Evolutionary conservation across 2,797 vertebrate genomes (phyloP).

Genomic region (Eutrigla gurnardus): DNA sequence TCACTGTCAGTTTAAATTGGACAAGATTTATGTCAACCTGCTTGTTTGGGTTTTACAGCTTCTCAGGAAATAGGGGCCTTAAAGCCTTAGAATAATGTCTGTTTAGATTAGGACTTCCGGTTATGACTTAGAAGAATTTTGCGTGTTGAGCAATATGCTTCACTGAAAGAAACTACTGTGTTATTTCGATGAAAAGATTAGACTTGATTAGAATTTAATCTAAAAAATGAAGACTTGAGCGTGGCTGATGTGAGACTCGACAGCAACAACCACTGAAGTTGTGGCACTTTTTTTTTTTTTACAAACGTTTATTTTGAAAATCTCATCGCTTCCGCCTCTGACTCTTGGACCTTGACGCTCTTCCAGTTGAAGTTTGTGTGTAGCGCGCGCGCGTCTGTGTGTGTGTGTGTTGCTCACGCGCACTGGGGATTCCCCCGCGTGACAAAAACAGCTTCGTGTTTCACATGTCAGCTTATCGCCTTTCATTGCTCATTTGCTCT

Average conservation of each 20-base stretch:
- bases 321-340: not conserved
- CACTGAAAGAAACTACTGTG: not conserved
- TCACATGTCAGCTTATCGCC: slow-evolving; percentile 69
- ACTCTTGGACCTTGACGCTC: not conserved
- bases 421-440: slow-evolving; percentile 83
- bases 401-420: slow-evolving; percentile 48
- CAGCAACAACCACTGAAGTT: not conserved
- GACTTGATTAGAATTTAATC: too few relatives aligned
- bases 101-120: not conserved
- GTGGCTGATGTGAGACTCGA: too few relatives aligned
- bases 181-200: not conserved
- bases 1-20: not conserved
- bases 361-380: not conserved
- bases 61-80: slow-evolving; percentile 18
- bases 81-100: slow-evolving; percentile 8
- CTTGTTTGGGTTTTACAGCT: slow-evolving; percentile 21
- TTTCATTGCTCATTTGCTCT: slow-evolving; percentile 69
- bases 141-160: not conserved
- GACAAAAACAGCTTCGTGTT: slow-evolving; percentile 77
- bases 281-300: too few relatives aligned
- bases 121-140: not conserved
- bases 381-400: not conserved
- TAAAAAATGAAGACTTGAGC: too few relatives aligned
- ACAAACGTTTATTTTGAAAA: slow-evolving; percentile 34
- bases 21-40: slow-evolving; percentile 1